A percentile compares a stretch with the other conserved stretches of the same genome.
Evolutionary conservation across 2,113 vertebrate genomes (phyloP).

Genomic region (Harpagus bidentatus): DNA sequence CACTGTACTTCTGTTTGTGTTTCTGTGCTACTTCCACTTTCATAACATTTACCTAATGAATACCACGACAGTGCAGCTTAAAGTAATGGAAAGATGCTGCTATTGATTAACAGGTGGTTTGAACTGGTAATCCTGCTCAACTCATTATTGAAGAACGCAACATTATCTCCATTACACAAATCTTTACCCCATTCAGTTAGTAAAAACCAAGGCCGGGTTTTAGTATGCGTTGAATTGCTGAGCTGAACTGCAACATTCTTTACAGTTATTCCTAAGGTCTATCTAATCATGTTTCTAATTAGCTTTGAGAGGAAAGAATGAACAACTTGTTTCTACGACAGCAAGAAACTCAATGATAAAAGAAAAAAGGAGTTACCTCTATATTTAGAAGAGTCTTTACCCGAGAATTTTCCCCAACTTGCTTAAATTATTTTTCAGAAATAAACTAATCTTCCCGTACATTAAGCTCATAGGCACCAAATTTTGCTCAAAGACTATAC

Average conservation of each 20-base stretch:
- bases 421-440: neutral
- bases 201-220: neutral
- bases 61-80: neutral
- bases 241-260: neutral
- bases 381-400: conserved; percentile 33
- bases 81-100: neutral
- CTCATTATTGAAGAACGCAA: neutral
- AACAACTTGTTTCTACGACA: conserved; percentile 53
- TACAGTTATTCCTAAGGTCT: conserved; percentile 24
- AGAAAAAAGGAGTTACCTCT: neutral
- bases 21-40: neutral
- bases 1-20: neutral
- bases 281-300: neutral
- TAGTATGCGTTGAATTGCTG: neutral
- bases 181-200: neutral
- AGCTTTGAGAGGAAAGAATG: conserved; percentile 8
- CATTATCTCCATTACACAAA: neutral
- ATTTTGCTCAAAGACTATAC: neutral
- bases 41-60: neutral
- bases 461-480: neutral
- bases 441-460: neutral
- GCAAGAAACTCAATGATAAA: neutral
- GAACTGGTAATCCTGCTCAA: neutral
- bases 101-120: neutral
- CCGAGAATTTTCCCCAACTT: neutral